These are phyloP conservation scores for Mellilla xanthometata DNA, from an alignment of 2,888 invertebrate genomes.

Conservation along the genomic window DNA sequence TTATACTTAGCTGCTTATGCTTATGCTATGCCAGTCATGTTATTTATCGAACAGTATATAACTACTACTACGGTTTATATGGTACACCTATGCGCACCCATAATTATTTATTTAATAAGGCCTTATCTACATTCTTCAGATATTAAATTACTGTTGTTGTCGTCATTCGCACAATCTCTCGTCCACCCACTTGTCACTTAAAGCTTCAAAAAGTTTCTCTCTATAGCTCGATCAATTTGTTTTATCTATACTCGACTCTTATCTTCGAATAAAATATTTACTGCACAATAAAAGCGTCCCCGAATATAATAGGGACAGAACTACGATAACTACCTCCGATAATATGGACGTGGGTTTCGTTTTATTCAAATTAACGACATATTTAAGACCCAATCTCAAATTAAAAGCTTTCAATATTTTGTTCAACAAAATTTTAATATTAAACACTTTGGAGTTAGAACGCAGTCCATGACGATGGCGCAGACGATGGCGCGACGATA, in stretches of 20 bases:
- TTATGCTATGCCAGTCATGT: too few relatives aligned
- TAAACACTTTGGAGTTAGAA: constrained; percentile 1
- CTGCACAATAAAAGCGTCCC: constrained; percentile 73
- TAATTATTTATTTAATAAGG: too few relatives aligned
- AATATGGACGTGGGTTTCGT: constrained; percentile 33
- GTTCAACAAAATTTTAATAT: constrained; percentile 6
- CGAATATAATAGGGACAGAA: constrained; percentile 73
- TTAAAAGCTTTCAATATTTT: constrained; percentile 12
- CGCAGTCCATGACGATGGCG: too few relatives aligned
- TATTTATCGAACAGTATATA: too few relatives aligned
- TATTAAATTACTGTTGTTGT: constrained; percentile 65
- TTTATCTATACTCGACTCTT: constrained; percentile 70
- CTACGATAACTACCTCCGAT: constrained; percentile 53
- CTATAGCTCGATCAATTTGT: constrained; percentile 72
- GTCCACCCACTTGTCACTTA: constrained; percentile 68
- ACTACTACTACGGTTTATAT: too few relatives aligned
- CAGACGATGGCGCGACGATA: too few relatives aligned
- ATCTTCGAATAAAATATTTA: constrained; percentile 78
- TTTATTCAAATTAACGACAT: constrained; percentile 26
- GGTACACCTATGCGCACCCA: too few relatives aligned
- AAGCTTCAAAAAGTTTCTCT: constrained; percentile 57
- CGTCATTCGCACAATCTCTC: constrained; percentile 65
- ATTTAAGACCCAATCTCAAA: constrained; percentile 10
- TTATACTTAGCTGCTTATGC: too few relatives aligned
- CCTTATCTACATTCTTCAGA: constrained; percentile 19